Evolutionary conservation across 2,113 vertebrate genomes (phyloP).

Genomic region (Nipponia nippon): DNA sequence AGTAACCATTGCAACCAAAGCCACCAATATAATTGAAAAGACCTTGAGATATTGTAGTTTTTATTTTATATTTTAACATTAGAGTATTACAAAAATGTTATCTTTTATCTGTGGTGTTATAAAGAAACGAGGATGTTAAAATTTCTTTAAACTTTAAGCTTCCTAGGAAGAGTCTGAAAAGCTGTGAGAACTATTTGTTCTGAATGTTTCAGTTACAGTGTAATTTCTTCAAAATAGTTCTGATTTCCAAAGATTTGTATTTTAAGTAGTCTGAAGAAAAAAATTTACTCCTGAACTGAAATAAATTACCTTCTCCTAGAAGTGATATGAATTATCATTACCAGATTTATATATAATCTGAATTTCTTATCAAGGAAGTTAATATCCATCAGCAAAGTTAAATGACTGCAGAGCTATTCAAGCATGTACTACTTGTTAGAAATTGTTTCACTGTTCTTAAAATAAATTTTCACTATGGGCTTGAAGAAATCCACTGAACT

Average conservation of each 20-base stretch:
- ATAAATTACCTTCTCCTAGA: slow-evolving; percentile 15
- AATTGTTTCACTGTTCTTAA: background rate
- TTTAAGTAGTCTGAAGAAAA: background rate
- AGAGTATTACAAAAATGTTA: background rate
- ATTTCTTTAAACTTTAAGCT: background rate
- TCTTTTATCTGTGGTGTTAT: background rate
- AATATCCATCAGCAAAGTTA: slow-evolving; percentile 29
- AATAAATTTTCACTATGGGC: background rate
- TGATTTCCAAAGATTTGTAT: background rate
- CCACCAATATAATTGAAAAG: background rate
- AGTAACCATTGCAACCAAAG: background rate
- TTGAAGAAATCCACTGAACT: background rate
- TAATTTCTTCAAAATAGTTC: background rate
- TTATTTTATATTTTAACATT: background rate
- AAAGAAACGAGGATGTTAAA: background rate
- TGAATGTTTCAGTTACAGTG: background rate
- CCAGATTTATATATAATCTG: slow-evolving; percentile 19
- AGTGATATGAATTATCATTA: slow-evolving; percentile 37
- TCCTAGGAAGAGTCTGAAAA: background rate
- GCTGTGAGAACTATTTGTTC: background rate
- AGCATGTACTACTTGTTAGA: background rate
- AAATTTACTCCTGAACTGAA: background rate
- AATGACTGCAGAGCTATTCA: background rate
- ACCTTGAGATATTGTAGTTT: background rate
- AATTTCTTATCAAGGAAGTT: slow-evolving; percentile 18